Conservation (phyloP, 2,113 vertebrate species). For the Paramormyrops kingsleyae region DNA sequence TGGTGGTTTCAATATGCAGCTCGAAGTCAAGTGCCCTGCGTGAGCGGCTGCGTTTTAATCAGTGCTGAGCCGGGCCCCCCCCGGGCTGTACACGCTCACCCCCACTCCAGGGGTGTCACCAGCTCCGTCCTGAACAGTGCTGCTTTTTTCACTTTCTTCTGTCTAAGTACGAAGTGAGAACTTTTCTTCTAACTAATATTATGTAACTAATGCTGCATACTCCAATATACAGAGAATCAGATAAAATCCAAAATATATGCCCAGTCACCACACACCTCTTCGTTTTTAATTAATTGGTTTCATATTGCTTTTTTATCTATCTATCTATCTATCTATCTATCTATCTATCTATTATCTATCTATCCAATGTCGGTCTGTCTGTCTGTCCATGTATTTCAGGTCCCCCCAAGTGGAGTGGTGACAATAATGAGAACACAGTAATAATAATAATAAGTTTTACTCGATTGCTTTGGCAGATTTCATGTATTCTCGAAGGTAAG, state of each 20-base stretch:
- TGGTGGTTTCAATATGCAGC: not conserved
- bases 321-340: no score
- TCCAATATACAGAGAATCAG: not conserved
- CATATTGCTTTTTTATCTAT: not conserved
- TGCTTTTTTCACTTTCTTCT: not conserved
- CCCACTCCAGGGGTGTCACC: not conserved
- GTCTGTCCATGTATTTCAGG: no score
- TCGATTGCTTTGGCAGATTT: not conserved
- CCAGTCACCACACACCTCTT: not conserved
- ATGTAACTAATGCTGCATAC: not conserved
- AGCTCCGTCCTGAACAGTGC: not conserved
- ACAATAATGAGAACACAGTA: not conserved
- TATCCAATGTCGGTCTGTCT: no score
- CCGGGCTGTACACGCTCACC: not conserved
- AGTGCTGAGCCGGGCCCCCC: not conserved
- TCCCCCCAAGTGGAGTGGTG: not conserved
- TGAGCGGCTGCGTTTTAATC: not conserved
- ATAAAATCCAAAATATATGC: not conserved
- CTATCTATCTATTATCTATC: no score
- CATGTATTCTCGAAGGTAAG: not conserved
- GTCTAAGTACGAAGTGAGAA: not conserved
- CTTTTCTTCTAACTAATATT: not conserved
- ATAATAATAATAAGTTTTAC: not conserved
- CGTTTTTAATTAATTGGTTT: not conserved
- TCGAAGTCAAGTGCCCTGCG: not conserved